These are phyloP conservation scores for Parauchenoglanis ngamensis DNA, from an alignment of 2,797 vertebrate species.

Conservation along the genomic window DNA sequence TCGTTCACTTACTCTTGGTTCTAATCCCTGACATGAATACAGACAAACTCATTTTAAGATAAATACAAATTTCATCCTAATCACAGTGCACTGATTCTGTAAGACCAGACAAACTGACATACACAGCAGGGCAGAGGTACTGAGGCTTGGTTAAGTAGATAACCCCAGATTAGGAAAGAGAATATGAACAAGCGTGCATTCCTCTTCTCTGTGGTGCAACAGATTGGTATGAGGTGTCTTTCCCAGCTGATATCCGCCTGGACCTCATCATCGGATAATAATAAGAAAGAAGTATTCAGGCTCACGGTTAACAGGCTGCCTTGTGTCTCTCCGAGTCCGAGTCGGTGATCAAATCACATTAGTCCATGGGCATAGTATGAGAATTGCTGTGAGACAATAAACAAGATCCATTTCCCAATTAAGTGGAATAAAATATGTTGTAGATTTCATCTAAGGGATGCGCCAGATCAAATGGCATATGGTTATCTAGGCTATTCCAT, in stretches of 20 bases:
- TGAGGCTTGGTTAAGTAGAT: constrained; percentile 25
- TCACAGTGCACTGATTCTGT: background rate
- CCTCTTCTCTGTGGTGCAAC: constrained; percentile 19
- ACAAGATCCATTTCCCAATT: constrained; percentile 6
- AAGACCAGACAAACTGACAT: constrained; percentile 38
- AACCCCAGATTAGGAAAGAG: constrained; percentile 31
- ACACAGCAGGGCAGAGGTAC: constrained; percentile 14
- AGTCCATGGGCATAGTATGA: background rate
- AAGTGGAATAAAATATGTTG: background rate
- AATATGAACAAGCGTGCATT: constrained; percentile 13
- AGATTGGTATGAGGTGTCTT: background rate
- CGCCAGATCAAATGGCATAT: background rate
- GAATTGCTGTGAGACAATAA: background rate
- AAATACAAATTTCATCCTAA: background rate
- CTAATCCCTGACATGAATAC: background rate
- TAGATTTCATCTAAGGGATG: background rate
- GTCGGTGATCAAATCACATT: background rate
- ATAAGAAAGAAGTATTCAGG: background rate
- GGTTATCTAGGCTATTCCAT: background rate
- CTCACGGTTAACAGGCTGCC: constrained; percentile 14
- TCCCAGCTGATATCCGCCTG: background rate
- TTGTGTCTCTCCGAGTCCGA: background rate
- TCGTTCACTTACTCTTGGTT: constrained; percentile 19
- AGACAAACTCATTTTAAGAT: background rate
- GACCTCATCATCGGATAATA: background rate